phyloP scores from a whole-genome alignment of 2,113 vertebrate genomes.

The Chamaetylas fuelleborni region DNA sequence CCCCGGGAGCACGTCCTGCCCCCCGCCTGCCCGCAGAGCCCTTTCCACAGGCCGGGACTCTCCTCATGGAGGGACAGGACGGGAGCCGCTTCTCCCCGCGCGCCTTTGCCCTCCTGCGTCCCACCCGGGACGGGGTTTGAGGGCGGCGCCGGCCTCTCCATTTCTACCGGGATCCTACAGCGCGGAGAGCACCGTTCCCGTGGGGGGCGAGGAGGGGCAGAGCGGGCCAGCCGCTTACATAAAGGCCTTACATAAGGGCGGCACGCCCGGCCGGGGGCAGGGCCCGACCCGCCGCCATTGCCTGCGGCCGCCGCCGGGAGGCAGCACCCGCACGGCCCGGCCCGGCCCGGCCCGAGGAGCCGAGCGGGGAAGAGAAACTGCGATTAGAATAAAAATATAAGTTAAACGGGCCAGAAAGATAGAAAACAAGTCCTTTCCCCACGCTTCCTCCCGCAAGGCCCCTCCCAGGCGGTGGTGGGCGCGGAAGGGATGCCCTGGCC shows the following conservation, averaged over 20 bases:
- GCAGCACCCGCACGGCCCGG: slow-evolving; percentile 57
- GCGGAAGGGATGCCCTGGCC: not conserved
- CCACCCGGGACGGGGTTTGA: not conserved
- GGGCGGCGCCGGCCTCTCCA: accelerated
- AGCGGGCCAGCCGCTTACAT: not conserved
- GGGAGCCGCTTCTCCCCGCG: not conserved
- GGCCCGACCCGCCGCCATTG: not conserved
- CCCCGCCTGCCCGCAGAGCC: not conserved
- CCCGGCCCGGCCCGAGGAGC: not conserved
- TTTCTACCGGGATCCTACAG: accelerated
- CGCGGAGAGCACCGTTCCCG: not conserved
- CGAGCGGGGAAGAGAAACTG: not conserved
- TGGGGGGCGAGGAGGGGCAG: not conserved
- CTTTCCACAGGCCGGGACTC: accelerated
- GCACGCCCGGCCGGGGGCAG: slow-evolving; percentile 26
- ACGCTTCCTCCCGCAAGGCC: not conserved
- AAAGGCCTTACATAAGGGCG: slow-evolving; percentile 41
- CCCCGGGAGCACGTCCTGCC: not conserved
- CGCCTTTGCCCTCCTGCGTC: accelerated
- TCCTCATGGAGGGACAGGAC: too few relatives aligned
- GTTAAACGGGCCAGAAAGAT: slow-evolving; percentile 20
- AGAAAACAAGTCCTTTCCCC: not conserved
- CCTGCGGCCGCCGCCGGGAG: slow-evolving; percentile 52
- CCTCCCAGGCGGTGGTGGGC: not conserved
- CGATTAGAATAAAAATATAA: not conserved